Base-by-base conservation (phyloP, 2,797 vertebrate genomes). In the Hippopotamyrus pictus region DNA sequence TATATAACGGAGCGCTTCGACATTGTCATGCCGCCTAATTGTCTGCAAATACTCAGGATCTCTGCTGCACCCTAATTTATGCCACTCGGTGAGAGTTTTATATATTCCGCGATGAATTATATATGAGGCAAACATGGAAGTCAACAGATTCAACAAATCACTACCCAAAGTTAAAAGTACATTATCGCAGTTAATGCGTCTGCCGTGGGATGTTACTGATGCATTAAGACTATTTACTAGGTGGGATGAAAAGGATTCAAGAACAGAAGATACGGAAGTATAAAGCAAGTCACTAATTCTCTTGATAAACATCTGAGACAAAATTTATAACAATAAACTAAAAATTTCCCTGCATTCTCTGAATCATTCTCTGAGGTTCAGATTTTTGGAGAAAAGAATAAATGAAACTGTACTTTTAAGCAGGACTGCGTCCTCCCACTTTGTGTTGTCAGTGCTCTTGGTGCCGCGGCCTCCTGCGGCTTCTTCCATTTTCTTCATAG, bases 101-200 rank as follows among this genome's bases (percentile, higher is more conserved):
- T 65, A 46, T 59, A 44, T 44, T 59, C 53, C 3, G 37, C 1
- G 37, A 65, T 59, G 29, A 87, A 87, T 87, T 87, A 87, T 87
- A 65, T 37, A 87, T 87, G 54, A 59, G 59, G 57, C 86, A 44
- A 88, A 88, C 86, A 46, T 88, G 86, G 53, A 87, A 87, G 53
- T 87, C 85, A 57, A 57, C 51, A 86, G 46, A 86, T 86, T 86
- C 48, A 86, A 86, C 25, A 87, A 59, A 86, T 33, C 53, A 62
- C 33, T 48, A 29, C 57, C 57, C 57, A 65, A n/a, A 44, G 19
- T 46, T 65, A 88, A 88, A 69, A 44, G 33, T 65, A 41, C 37
- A 65, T 65, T 87, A 33, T 48, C 5, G 25, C 50, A 57, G 85
- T 54, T 86, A 53, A 86, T 54, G 51, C 51, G n/a, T 86, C 85